A percentile compares a stretch with the other conserved stretches of the same genome.
These are phyloP conservation scores for Heteromurus nitidus DNA, from an alignment of 2,888 invertebrate genomes.

Conservation along the genomic window DNA sequence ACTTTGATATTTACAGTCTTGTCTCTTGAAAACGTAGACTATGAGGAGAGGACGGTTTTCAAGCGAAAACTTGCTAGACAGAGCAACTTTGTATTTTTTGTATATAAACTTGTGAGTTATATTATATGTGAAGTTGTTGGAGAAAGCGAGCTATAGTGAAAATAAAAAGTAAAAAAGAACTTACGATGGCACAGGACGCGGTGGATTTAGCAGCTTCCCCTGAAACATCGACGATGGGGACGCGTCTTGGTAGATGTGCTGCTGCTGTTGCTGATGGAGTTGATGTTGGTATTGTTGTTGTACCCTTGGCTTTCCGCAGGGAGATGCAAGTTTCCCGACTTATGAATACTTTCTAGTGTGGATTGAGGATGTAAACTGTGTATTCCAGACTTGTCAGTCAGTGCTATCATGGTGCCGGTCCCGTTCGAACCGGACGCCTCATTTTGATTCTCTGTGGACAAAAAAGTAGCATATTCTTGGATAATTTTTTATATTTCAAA, in stretches of 20 bases:
- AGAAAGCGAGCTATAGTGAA: too few relatives aligned
- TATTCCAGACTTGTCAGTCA: constrained; percentile 72
- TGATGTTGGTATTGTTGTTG: constrained; percentile 59
- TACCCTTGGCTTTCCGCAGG: constrained; percentile 73
- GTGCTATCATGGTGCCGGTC: constrained; percentile 72
- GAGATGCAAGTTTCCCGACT: constrained; percentile 74
- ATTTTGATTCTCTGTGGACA: constrained; percentile 69
- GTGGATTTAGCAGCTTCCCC: constrained; percentile 73
- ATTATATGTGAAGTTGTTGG: too few relatives aligned
- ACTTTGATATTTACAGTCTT: too few relatives aligned
- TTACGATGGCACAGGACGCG: constrained; percentile 71
- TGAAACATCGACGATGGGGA: constrained; percentile 73
- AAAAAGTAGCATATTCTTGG: not conserved
- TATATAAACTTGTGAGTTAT: too few relatives aligned
- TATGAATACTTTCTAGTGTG: constrained; percentile 72
- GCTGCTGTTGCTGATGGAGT: constrained; percentile 50
- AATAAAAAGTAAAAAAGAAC: too few relatives aligned
- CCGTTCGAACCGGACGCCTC: constrained; percentile 73
- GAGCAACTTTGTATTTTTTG: too few relatives aligned
- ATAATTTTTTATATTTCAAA: too few relatives aligned
- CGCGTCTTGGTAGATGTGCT: constrained; percentile 63
- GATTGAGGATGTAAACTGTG: constrained; percentile 70
- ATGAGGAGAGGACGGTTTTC: too few relatives aligned
- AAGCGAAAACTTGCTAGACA: too few relatives aligned
- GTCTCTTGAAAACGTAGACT: too few relatives aligned